phyloP scores from a whole-genome alignment of 2,888 invertebrate genomes.

The Drosophila anceps region DNA sequence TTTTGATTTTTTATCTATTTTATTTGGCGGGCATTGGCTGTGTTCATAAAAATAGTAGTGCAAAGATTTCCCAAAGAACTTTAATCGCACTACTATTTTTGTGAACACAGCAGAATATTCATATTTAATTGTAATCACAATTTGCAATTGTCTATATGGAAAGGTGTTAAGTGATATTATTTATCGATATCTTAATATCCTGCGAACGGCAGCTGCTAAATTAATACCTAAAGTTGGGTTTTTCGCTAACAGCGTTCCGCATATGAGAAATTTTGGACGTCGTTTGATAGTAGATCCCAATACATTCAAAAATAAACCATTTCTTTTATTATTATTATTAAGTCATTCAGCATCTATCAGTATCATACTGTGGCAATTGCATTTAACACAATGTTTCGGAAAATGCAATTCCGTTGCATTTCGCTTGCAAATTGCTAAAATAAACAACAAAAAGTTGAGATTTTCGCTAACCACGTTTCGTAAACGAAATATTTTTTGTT shows the following conservation, averaged over 20 bases:
- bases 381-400: constrained; percentile 27
- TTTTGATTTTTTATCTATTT: too few relatives aligned
- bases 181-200: constrained; percentile 22
- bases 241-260: constrained; percentile 72
- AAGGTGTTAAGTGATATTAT: constrained; percentile 13
- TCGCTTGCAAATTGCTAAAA: constrained; percentile 54
- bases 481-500: constrained; percentile 17
- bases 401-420: constrained; percentile 28
- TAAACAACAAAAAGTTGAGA: constrained; percentile 52
- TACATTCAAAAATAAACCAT: constrained; percentile 35
- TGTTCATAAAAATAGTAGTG: too few relatives aligned
- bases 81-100: too few relatives aligned
- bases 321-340: too few relatives aligned
- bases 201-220: constrained; percentile 48
- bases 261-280: constrained; percentile 50
- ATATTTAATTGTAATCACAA: not conserved
- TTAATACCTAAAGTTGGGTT: constrained; percentile 53
- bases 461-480: constrained; percentile 69
- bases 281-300: constrained; percentile 76
- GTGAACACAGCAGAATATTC: too few relatives aligned
- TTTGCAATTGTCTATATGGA: constrained; percentile 24
- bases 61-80: too few relatives aligned
- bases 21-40: too few relatives aligned
- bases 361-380: constrained; percentile 20
- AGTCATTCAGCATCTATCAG: not conserved